Conservation (phyloP, 2,113 vertebrate genomes). For the Myiozetetes cayanensis region DNA sequence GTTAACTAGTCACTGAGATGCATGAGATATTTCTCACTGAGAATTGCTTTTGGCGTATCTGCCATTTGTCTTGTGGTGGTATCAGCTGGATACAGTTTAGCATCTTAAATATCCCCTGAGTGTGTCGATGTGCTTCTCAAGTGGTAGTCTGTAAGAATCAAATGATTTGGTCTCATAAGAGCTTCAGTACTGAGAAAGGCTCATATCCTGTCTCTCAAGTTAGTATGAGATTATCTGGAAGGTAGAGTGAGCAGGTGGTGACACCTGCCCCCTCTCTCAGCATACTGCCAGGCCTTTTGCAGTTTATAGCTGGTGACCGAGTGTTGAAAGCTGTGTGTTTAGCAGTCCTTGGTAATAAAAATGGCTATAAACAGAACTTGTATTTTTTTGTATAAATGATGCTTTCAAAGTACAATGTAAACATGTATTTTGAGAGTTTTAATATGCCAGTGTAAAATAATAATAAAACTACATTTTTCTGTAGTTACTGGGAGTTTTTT, state of each 20-base stretch:
- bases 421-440: background rate
- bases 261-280: background rate
- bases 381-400: background rate
- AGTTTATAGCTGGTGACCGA: fast-evolving
- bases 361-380: background rate
- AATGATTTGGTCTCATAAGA: background rate
- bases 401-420: background rate
- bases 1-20: background rate
- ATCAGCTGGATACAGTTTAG: background rate
- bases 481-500: background rate
- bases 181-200: background rate
- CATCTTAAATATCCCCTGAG: background rate
- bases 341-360: background rate
- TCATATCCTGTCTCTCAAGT: background rate
- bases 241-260: background rate
- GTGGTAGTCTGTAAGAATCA: background rate
- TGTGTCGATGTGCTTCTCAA: background rate
- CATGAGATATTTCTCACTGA: background rate
- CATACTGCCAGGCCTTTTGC: background rate
- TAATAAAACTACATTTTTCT: background rate
- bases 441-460: background rate
- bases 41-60: background rate
- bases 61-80: background rate
- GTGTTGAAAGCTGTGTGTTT: background rate
- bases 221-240: background rate